phyloP scores from a whole-genome alignment of 1,140 invertebrate genomes.

The Drosophila sulfurigaster region DNA sequence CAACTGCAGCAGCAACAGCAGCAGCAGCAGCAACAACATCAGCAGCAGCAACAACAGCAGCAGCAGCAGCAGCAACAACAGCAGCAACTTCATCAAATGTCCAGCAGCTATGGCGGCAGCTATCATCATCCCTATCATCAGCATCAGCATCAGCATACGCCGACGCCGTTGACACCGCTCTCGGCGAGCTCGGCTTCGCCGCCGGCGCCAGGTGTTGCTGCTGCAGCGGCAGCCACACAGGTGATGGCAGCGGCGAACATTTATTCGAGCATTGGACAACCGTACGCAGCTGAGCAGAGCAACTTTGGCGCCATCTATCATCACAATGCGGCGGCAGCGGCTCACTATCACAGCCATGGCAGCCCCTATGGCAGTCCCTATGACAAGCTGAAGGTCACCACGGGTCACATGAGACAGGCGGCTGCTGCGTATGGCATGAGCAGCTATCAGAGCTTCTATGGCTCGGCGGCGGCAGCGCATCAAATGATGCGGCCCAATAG shows the following conservation, averaged over 20 bases:
- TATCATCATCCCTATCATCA: slow-evolving; percentile 63
- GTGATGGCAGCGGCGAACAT: slow-evolving; percentile 71
- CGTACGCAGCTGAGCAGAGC: slow-evolving; percentile 85
- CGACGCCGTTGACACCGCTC: slow-evolving; percentile 55
- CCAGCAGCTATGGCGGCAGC: slow-evolving; percentile 36
- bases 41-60: slow-evolving; percentile 42
- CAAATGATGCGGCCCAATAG: slow-evolving; percentile 83
- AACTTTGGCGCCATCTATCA: slow-evolving; percentile 86
- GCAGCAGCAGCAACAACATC: slow-evolving; percentile 38
- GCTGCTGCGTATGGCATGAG: slow-evolving; percentile 74
- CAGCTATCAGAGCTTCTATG: slow-evolving; percentile 80
- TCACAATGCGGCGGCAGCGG: slow-evolving; percentile 69
- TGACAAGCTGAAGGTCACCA: slow-evolving; percentile 80
- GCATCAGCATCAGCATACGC: slow-evolving; percentile 41
- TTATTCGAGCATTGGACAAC: slow-evolving; percentile 83
- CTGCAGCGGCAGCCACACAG: slow-evolving; percentile 39
- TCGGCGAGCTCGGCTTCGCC: slow-evolving; percentile 48
- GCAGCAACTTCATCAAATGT: slow-evolving; percentile 54
- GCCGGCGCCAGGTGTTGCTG: slow-evolving; percentile 34
- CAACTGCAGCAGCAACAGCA: slow-evolving; percentile 47
- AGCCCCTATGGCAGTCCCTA: slow-evolving; percentile 77
- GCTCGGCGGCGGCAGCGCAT: slow-evolving; percentile 66
- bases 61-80: slow-evolving; percentile 49
- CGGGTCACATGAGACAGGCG: slow-evolving; percentile 66
- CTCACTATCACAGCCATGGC: slow-evolving; percentile 63